Percentiles rank a stretch among this genome's conserved stretches.
Evolutionary conservation across 2,888 invertebrate species (phyloP).

Genomic region (Hypomecis punctinalis): DNA sequence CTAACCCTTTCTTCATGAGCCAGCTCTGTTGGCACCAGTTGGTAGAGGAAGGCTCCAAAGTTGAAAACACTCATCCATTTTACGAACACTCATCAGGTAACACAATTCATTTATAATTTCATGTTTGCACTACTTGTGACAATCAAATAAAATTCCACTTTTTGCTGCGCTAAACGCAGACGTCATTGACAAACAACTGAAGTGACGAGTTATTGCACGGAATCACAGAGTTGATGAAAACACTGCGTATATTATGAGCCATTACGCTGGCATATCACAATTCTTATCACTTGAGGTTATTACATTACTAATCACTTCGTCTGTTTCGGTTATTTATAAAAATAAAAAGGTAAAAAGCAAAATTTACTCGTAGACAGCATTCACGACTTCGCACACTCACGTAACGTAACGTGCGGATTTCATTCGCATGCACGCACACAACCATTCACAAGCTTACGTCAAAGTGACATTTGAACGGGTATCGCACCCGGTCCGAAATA

Average conservation of each 20-base stretch:
- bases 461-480: conserved; percentile 70
- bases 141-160: conserved; percentile 83
- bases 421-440: conserved; percentile 67
- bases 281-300: conserved; percentile 79
- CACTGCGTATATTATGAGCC: conserved; percentile 75
- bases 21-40: conserved; percentile 79
- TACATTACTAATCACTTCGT: conserved; percentile 75
- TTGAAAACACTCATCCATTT: conserved; percentile 82
- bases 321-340: conserved; percentile 78
- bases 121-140: conserved; percentile 82
- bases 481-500: conserved; percentile 50
- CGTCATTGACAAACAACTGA: conserved; percentile 85
- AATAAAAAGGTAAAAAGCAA: conserved; percentile 84
- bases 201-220: conserved; percentile 83
- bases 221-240: conserved; percentile 80
- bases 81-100: conserved; percentile 77
- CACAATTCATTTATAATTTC: conserved; percentile 74
- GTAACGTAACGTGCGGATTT: conserved; percentile 78
- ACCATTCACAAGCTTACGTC: conserved; percentile 52
- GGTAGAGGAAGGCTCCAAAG: conserved; percentile 76
- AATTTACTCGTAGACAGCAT: conserved; percentile 79
- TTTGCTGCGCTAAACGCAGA: conserved; percentile 84
- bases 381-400: conserved; percentile 83
- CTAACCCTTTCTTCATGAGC: conserved; percentile 85
- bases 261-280: conserved; percentile 79